Percentiles rank a stretch among this genome's conserved stretches.
Evolutionary conservation across 92 coral and sea anemone species (phyloP).

Genomic region (Scolanthus callimorphus): DNA sequence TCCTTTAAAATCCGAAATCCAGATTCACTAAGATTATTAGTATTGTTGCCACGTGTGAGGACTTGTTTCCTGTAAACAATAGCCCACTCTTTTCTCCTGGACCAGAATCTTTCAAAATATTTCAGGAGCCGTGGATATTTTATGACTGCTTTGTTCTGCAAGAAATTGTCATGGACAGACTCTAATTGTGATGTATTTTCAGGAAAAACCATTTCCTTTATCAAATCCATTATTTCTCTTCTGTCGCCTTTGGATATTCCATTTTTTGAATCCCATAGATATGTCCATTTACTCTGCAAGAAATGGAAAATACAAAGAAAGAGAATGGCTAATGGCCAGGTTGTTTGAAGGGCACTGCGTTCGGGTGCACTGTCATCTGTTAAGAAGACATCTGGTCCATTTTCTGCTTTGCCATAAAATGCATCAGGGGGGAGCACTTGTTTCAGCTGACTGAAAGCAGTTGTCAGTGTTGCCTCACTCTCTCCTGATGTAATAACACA

Average conservation of each 20-base stretch:
- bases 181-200: constrained; percentile 19
- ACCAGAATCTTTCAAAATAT: constrained; percentile 23
- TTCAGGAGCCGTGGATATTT: constrained; percentile 19
- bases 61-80: constrained; percentile 18
- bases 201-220: constrained; percentile 50
- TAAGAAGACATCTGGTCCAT: constrained; percentile 32
- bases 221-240: constrained; percentile 27
- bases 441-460: constrained; percentile 9
- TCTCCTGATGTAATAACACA: constrained; percentile 45
- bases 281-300: constrained; percentile 54
- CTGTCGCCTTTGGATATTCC: constrained; percentile 31
- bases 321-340: constrained; percentile 32
- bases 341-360: constrained; percentile 14
- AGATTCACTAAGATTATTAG: constrained; percentile 61
- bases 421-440: constrained; percentile 37
- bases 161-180: constrained; percentile 22
- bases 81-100: constrained; percentile 40
- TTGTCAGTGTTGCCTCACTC: constrained; percentile 9
- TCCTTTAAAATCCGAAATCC: constrained; percentile 44
- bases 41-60: constrained; percentile 60
- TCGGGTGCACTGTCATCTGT: constrained; percentile 45
- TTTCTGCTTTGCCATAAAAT: constrained; percentile 43
- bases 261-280: constrained; percentile 47
- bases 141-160: constrained; percentile 25
- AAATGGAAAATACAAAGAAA: constrained; percentile 50